Evolutionary conservation across 1,140 invertebrate species (phyloP).

Genomic region (Luehdorfia chinensis): DNA sequence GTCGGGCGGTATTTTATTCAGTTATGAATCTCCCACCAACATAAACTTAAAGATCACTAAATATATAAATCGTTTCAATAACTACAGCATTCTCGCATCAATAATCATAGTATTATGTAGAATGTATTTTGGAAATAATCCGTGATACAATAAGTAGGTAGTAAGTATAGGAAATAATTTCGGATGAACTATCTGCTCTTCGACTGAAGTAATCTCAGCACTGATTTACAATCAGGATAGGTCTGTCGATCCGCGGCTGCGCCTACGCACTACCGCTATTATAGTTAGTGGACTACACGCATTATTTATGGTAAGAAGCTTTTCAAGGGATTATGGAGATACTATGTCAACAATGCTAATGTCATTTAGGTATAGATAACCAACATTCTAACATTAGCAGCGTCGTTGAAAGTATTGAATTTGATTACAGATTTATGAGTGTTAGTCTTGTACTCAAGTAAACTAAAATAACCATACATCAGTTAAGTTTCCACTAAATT

Average conservation of each 20-base stretch:
- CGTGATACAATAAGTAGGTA: conserved; percentile 14
- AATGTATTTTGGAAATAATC: no score
- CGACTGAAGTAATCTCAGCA: conserved; percentile 20
- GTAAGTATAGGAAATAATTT: conserved; percentile 12
- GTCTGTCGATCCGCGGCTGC: conserved; percentile 62
- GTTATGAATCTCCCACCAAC: no score
- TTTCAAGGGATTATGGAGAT: conserved; percentile 71
- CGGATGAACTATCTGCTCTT: conserved; percentile 12
- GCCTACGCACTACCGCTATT: conserved; percentile 63
- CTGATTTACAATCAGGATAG: conserved; percentile 72
- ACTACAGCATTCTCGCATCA: no score
- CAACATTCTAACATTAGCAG: conserved; percentile 10
- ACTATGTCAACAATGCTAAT: conserved; percentile 63
- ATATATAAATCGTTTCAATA: no score
- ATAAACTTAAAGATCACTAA: no score
- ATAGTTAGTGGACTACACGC: conserved; percentile 64
- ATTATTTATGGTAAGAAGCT: conserved; percentile 77
- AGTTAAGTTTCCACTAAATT: no score
- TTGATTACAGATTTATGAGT: conserved; percentile 10
- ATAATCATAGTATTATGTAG: no score
- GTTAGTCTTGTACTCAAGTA: no score
- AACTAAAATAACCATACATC: no score
- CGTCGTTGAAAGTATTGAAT: conserved; percentile 9
- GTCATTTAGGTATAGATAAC: conserved; percentile 27
- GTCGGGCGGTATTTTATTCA: no score